phyloP scores from a whole-genome alignment of 2,113 vertebrate species.

The Riparia riparia region DNA sequence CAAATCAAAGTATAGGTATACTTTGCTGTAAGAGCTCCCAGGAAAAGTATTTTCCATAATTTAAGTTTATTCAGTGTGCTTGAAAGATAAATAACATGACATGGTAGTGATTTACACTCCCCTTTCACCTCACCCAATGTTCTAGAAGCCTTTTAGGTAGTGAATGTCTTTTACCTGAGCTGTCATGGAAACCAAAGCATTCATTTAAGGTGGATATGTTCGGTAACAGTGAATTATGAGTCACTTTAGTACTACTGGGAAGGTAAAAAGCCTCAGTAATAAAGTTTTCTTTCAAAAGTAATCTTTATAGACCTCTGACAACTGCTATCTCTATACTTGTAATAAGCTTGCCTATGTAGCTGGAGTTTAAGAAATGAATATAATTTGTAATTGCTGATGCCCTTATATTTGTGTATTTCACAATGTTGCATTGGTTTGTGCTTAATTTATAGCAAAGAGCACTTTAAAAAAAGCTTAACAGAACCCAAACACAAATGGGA shows the following conservation, averaged over 20 bases:
- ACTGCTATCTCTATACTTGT: background rate
- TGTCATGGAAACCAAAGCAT: background rate
- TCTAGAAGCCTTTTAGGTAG: background rate
- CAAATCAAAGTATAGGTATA: background rate
- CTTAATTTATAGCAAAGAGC: background rate
- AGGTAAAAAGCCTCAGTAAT: conserved; percentile 13
- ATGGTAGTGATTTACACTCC: background rate
- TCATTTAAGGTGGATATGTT: background rate
- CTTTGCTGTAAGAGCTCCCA: background rate
- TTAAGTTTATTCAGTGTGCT: background rate
- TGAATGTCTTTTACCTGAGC: background rate
- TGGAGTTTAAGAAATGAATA: background rate
- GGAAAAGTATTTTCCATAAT: background rate
- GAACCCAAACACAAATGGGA: background rate
- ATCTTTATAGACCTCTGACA: background rate
- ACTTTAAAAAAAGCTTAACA: background rate
- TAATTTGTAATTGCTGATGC: background rate
- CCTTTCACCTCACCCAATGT: background rate
- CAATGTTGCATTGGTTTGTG: background rate
- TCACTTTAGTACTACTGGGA: background rate
- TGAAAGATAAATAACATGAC: background rate
- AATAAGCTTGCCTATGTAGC: background rate
- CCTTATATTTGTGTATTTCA: background rate
- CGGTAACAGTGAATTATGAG: background rate
- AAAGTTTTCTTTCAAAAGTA: background rate